Evolutionary conservation across 2,797 vertebrate species (phyloP).

Genomic region (Phylloscopus collybita): DNA sequence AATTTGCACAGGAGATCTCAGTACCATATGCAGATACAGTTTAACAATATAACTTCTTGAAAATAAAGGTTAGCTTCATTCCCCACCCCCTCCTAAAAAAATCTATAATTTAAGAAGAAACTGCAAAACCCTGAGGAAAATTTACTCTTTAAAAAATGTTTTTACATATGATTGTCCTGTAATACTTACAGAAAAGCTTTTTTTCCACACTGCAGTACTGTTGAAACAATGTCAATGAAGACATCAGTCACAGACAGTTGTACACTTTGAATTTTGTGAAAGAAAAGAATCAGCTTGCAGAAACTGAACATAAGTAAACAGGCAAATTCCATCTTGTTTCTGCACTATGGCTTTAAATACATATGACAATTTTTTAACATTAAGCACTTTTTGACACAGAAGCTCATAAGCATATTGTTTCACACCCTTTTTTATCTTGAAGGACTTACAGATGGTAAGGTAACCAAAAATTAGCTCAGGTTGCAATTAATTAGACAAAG

Average conservation of each 20-base stretch:
- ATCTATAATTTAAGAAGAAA: background rate
- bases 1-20: background rate
- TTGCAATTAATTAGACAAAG: background rate
- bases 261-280: background rate
- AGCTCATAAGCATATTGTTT: background rate
- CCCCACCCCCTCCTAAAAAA: accelerated
- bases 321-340: background rate
- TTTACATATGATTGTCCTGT: background rate
- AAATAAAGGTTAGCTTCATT: background rate
- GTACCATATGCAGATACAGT: background rate
- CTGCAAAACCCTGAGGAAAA: background rate
- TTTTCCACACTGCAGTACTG: background rate
- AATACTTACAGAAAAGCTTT: background rate
- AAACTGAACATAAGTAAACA: background rate
- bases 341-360: background rate
- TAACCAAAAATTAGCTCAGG: background rate
- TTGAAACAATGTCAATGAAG: background rate
- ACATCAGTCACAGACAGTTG: background rate
- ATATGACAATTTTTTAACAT: background rate
- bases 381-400: background rate
- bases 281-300: background rate
- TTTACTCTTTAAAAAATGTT: background rate
- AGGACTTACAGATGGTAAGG: background rate
- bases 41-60: background rate
- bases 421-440: background rate